These are phyloP conservation scores for Darevskia mixta DNA, from an alignment of 2,797 vertebrate genomes.

Conservation along the genomic window DNA sequence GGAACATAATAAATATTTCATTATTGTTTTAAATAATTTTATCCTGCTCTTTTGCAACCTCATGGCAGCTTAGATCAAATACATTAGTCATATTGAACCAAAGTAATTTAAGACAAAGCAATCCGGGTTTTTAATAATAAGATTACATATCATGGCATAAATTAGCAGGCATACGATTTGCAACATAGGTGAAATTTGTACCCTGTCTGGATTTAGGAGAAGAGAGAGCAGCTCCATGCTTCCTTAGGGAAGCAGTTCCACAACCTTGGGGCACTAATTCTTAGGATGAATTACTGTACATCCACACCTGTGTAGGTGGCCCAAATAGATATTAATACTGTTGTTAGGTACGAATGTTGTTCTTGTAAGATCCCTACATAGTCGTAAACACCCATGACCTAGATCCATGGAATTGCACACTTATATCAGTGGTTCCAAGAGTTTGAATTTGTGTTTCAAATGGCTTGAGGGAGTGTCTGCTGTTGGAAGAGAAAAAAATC, in stretches of 20 bases:
- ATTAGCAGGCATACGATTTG: neutral
- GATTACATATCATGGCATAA: neutral
- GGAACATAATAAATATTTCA: neutral
- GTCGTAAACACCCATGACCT: neutral
- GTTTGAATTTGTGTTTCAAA: neutral
- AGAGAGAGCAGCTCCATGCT: neutral
- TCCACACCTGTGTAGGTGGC: neutral
- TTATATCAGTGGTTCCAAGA: neutral
- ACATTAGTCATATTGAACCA: neutral
- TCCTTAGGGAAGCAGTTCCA: neutral
- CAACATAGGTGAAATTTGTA: neutral
- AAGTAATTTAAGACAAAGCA: no score
- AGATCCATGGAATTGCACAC: neutral
- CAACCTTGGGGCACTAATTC: neutral
- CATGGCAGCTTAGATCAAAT: neutral
- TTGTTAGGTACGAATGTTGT: neutral
- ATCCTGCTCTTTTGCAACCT: neutral
- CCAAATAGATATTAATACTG: neutral
- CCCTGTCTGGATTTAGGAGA: neutral
- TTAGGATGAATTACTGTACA: neutral
- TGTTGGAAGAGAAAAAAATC: neutral
- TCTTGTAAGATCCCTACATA: neutral
- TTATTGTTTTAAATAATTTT: neutral
- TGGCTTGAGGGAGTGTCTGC: neutral
- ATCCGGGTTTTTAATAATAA: neutral